Evolutionary conservation across 2,113 vertebrate species (phyloP).

Genomic region (Seriola quinqueradiata): DNA sequence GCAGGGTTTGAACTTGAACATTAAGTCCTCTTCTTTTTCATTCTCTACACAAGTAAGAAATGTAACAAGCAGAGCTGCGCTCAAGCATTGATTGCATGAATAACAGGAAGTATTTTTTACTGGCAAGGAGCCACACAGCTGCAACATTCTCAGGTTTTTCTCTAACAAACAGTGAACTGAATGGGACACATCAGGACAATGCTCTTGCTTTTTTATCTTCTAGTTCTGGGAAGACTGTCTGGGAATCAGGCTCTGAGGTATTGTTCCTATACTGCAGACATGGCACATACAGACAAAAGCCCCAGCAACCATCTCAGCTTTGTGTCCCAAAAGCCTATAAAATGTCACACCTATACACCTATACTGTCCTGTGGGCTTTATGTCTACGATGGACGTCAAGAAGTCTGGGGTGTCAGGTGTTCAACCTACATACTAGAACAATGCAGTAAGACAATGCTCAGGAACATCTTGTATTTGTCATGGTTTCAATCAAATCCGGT

Average conservation of each 20-base stretch:
- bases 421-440: slow-evolving; percentile 55
- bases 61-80: not conserved
- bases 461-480: slow-evolving; percentile 32
- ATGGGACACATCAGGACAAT: slow-evolving; percentile 29
- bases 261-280: slow-evolving; percentile 33
- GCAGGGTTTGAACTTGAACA: not conserved
- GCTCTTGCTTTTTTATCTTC: slow-evolving; percentile 8
- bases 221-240: slow-evolving; percentile 21
- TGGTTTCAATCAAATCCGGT: slow-evolving; percentile 17
- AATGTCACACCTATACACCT: slow-evolving; percentile 27
- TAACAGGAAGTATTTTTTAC: slow-evolving; percentile 9
- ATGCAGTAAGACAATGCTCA: slow-evolving; percentile 36
- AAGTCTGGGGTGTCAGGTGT: slow-evolving; percentile 51
- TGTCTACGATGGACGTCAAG: slow-evolving; percentile 2
- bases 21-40: not conserved
- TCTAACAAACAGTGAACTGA: not conserved
- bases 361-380: slow-evolving; percentile 26
- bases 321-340: slow-evolving; percentile 32
- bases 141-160: not conserved
- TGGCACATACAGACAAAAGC: slow-evolving; percentile 28
- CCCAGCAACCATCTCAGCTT: not conserved
- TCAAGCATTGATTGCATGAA: not conserved
- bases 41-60: not conserved
- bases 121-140: slow-evolving; percentile 20
- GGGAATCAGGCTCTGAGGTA: slow-evolving; percentile 22